A percentile compares a stretch with the other conserved stretches of the same genome.
phyloP scores from a whole-genome alignment of 2,888 invertebrate species.

The Chloromyia formosa region DNA sequence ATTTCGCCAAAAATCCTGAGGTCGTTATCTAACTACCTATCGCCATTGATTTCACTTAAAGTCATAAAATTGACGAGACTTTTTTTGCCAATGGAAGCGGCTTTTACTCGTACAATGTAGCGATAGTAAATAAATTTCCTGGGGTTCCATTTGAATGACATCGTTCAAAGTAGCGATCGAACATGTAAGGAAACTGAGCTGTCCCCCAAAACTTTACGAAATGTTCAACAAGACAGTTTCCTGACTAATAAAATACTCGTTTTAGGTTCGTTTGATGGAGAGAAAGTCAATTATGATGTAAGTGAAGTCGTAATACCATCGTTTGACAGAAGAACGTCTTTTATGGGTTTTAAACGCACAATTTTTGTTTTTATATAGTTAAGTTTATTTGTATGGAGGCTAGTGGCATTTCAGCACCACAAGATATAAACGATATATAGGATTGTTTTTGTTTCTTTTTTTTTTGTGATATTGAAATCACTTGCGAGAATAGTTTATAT shows the following conservation, averaged over 20 bases:
- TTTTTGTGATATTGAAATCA: no score
- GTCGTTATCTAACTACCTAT: background rate
- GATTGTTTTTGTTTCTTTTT: no score
- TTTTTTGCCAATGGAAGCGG: background rate
- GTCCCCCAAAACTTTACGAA: background rate
- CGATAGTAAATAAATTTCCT: slow-evolving; percentile 21
- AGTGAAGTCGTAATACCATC: background rate
- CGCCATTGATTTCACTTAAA: background rate
- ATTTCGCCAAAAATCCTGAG: no score
- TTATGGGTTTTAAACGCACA: background rate
- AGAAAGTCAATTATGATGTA: slow-evolving; percentile 13
- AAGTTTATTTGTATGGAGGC: no score
- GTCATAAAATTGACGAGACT: background rate
- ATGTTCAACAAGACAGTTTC: slow-evolving; percentile 18
- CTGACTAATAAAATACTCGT: slow-evolving; percentile 17
- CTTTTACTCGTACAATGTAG: background rate
- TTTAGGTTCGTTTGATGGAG: slow-evolving; percentile 16
- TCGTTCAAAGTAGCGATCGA: slow-evolving; percentile 14
- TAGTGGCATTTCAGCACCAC: no score
- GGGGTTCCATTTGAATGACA: slow-evolving; percentile 9
- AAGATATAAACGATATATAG: no score
- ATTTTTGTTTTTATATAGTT: no score
- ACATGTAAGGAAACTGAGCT: background rate
- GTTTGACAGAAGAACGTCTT: background rate
- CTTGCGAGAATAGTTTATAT: no score